A percentile compares a stretch with the other conserved stretches of the same genome.
Evolutionary conservation across 2,888 invertebrate species (phyloP).

Genomic region (Drosophila nr. medialis): DNA sequence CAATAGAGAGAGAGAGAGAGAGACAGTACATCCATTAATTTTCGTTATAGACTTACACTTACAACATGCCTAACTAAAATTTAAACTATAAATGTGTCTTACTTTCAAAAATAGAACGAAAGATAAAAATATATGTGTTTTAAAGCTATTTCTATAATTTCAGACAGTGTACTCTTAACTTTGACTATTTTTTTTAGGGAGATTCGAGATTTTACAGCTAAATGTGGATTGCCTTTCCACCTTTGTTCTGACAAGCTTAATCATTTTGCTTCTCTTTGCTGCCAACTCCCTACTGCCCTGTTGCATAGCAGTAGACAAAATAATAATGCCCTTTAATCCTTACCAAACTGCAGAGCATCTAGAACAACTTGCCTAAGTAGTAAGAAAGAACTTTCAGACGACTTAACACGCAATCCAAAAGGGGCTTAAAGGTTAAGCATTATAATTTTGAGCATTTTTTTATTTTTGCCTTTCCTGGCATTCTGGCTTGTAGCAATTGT

Average conservation of each 20-base stretch:
- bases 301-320: constrained; percentile 52
- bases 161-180: background rate
- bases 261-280: constrained; percentile 10
- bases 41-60: background rate
- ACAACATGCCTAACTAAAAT: background rate
- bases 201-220: background rate
- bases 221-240: constrained; percentile 10
- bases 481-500: constrained; percentile 6
- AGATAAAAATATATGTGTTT: background rate
- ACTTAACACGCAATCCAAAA: constrained; percentile 76
- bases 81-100: background rate
- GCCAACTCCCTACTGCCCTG: constrained; percentile 20
- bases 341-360: constrained; percentile 54
- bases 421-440: constrained; percentile 77
- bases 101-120: no score
- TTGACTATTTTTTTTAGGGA: background rate
- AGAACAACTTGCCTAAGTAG: constrained; percentile 60
- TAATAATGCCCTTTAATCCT: constrained; percentile 61
- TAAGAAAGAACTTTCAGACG: constrained; percentile 67
- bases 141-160: background rate
- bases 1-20: background rate
- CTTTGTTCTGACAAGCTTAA: constrained; percentile 3
- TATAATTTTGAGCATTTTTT: constrained; percentile 72
- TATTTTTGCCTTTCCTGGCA: constrained; percentile 11
- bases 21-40: background rate